Evolutionary conservation across 2,113 vertebrate genomes (phyloP), one percentile per base, ranked within the genome.

Genomic region (Acinonyx jubatus): DNA sequence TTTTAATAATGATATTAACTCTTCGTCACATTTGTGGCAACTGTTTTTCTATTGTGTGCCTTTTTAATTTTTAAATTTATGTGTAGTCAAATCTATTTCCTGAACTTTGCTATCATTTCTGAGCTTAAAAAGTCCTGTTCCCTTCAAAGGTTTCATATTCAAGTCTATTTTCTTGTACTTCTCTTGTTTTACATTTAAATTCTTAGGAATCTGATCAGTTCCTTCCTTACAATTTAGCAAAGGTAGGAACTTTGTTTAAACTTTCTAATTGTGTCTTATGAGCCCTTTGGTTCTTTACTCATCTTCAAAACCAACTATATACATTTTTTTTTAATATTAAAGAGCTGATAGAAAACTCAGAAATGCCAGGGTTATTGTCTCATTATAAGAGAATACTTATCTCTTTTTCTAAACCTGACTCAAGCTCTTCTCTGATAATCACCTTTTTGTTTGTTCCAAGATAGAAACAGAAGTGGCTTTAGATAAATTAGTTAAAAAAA

Each of bases 181-280:
- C 13, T 36, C 0, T 71, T 89, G 61, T 91, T 89, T 33, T 15
- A 63, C 41, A 65, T 65, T 82, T 88, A 48, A 88, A 69, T 91
- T 93, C 16, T 91, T 87, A 61, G 68, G 33, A 45, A 65, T 84
- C 88, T 84, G 36, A 85, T 38, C 78, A 29, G 71, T 45, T 87
- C 48, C 33, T 76, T 87, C 48, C 33, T 76, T 78, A 5, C 29
- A 83, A 4, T 87, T 88, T 87, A 76, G 81, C 66, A 74, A 52
- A 94, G 61, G 29, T 69, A 71, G n/a, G 41, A 97, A 78, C 45
- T 88, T 78, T 71, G 27, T 36, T 92, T 71, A 57, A 89, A 73
- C 31, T n/a, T 91, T 88, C 23, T 27, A 71, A 71, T 71, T 82
- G 68, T 79, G 19, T 33, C n/a, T 61, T 33, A 0, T 65, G n/a